These are phyloP conservation scores for Scelioninae gen. 1 DNA, from an alignment of 2,888 invertebrate genomes.

Conservation along the genomic window DNA sequence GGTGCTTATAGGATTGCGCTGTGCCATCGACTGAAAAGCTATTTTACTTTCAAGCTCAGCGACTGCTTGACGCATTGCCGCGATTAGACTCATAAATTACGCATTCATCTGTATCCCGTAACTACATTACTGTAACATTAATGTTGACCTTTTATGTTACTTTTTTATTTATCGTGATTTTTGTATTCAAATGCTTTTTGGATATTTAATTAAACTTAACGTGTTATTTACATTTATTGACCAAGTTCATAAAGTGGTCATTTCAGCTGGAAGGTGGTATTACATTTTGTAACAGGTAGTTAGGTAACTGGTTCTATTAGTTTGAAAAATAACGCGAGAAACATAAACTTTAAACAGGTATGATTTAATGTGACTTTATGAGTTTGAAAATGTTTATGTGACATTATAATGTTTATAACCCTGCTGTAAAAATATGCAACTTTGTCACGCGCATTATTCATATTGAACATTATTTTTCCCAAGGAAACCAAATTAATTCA, in stretches of 20 bases:
- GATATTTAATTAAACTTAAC: constrained; percentile 30
- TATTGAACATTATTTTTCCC: too few relatives aligned
- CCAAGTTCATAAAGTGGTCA: neutral
- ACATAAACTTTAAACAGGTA: too few relatives aligned
- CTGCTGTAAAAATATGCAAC: too few relatives aligned
- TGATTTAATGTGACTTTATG: too few relatives aligned
- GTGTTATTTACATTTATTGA: constrained; percentile 52
- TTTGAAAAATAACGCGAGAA: too few relatives aligned
- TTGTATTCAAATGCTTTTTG: constrained; percentile 26
- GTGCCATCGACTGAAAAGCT: constrained; percentile 53
- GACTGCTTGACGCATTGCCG: constrained; percentile 76
- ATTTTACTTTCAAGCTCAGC: constrained; percentile 35
- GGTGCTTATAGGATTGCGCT: constrained; percentile 10
- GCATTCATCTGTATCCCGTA: constrained; percentile 74
- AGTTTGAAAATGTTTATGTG: too few relatives aligned
- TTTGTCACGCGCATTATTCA: too few relatives aligned
- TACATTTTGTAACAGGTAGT: constrained; percentile 7
- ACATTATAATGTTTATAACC: too few relatives aligned
- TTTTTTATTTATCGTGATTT: constrained; percentile 40
- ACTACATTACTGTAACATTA: constrained; percentile 59
- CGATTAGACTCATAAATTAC: constrained; percentile 77
- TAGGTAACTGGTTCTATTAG: too few relatives aligned
- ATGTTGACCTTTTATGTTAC: constrained; percentile 54
- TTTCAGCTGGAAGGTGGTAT: neutral
- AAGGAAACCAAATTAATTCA: too few relatives aligned